Evolutionary conservation across 2,113 vertebrate species (phyloP).

Genomic region (Gymnorhina tibicen): DNA sequence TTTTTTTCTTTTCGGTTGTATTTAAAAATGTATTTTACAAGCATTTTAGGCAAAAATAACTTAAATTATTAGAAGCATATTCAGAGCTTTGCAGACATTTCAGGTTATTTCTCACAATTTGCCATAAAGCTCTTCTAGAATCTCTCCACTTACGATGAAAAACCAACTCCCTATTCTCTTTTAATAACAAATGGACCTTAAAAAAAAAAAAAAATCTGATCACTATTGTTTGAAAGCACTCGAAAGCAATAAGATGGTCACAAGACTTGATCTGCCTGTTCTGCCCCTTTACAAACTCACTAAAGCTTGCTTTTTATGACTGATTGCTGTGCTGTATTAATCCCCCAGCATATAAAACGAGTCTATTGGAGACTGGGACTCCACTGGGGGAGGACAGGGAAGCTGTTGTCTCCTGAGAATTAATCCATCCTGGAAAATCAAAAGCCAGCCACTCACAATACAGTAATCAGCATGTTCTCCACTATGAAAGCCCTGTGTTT

Average conservation of each 20-base stretch:
- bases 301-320: conserved; percentile 75
- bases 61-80: background rate
- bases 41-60: background rate
- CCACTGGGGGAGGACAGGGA: conserved; percentile 74
- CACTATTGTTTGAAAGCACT: conserved; percentile 69
- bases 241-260: conserved; percentile 73
- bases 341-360: conserved; percentile 75
- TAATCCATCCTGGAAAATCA: conserved; percentile 77
- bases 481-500: conserved; percentile 74
- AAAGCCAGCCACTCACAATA: conserved; percentile 87
- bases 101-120: background rate
- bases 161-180: conserved; percentile 64
- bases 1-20: background rate
- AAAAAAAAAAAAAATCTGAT: conserved; percentile 20
- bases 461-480: conserved; percentile 86
- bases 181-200: conserved; percentile 32
- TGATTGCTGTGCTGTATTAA: conserved; percentile 81
- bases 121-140: background rate
- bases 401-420: conserved; percentile 76
- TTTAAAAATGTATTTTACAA: background rate
- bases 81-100: background rate
- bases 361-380: conserved; percentile 74
- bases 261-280: conserved; percentile 74
- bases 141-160: conserved; percentile 8
- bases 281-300: conserved; percentile 70